Percentiles rank a stretch among this genome's conserved stretches.
Conservation (phyloP, 1,140 invertebrate genomes). For the Drosophila lini region DNA sequence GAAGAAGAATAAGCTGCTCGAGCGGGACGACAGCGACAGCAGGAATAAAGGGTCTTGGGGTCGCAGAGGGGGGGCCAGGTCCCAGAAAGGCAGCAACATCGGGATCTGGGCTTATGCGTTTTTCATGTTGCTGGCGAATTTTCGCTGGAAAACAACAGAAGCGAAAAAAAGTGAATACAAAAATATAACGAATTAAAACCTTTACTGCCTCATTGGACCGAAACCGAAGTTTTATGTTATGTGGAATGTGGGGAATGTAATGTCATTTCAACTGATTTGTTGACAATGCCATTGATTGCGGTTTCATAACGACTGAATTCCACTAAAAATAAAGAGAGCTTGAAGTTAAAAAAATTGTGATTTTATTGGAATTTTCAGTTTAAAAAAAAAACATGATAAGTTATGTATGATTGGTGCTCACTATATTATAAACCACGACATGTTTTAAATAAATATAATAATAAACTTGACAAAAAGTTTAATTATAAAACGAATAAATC, state of each 20-base stretch:
- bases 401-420: background rate
- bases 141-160: conserved; percentile 36
- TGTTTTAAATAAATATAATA: background rate
- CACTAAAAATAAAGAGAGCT: background rate
- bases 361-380: too few relatives aligned
- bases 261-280: conserved; percentile 47
- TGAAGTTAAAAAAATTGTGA: background rate
- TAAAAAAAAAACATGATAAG: background rate
- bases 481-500: background rate
- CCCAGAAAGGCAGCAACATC: background rate
- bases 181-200: conserved; percentile 25
- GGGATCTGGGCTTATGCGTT: conserved; percentile 39
- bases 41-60: conserved; percentile 3
- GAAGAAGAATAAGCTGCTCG: conserved; percentile 14
- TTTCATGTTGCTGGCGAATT: conserved; percentile 53
- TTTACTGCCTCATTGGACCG: conserved; percentile 7
- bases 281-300: conserved; percentile 16
- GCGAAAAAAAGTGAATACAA: conserved; percentile 15
- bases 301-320: conserved; percentile 21
- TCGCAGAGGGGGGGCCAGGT: too few relatives aligned
- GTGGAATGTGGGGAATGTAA: conserved; percentile 31
- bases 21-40: background rate
- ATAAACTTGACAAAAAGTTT: background rate
- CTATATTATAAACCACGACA: background rate
- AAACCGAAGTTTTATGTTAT: conserved; percentile 42